Conservation (phyloP, 35 echinoderm and acorn worm species). For the Acanthaster planci region DNA sequence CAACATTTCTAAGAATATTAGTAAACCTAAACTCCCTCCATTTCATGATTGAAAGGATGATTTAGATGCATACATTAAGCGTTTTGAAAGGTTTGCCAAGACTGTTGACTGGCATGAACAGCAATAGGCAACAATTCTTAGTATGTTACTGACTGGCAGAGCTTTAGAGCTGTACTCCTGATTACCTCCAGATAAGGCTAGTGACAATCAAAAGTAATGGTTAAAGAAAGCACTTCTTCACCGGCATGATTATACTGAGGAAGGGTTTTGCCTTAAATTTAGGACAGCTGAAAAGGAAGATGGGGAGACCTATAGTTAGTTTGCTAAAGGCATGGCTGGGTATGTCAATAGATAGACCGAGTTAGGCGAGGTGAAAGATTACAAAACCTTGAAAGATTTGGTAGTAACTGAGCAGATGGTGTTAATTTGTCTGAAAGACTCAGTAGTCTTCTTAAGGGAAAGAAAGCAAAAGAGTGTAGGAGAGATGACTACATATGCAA, state of each 20-base stretch:
- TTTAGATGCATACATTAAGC: constrained; percentile 54
- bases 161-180: constrained; percentile 63
- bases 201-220: constrained; percentile 36
- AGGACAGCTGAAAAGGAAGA: constrained; percentile 25
- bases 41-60: constrained; percentile 55
- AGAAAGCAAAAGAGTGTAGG: too few relatives aligned
- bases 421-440: not conserved
- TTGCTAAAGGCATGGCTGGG: constrained; percentile 28
- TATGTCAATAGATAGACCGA: constrained; percentile 55
- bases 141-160: constrained; percentile 50
- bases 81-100: constrained; percentile 41
- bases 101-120: constrained; percentile 30
- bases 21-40: constrained; percentile 21
- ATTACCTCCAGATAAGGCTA: constrained; percentile 49
- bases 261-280: constrained; percentile 53
- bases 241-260: constrained; percentile 47
- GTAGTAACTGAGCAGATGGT: not conserved
- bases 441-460: too few relatives aligned
- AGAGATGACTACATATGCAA: too few relatives aligned
- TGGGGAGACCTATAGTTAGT: constrained; percentile 38
- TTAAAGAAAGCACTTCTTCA: constrained; percentile 52
- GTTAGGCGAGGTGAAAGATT: constrained; percentile 28
- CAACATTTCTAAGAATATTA: not conserved
- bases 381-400: not conserved
- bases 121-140: constrained; percentile 39